Percentiles rank a stretch among this genome's conserved stretches.
Evolutionary conservation across 1,140 invertebrate genomes (phyloP).

Genomic region (Stegodyphus mimosarum): DNA sequence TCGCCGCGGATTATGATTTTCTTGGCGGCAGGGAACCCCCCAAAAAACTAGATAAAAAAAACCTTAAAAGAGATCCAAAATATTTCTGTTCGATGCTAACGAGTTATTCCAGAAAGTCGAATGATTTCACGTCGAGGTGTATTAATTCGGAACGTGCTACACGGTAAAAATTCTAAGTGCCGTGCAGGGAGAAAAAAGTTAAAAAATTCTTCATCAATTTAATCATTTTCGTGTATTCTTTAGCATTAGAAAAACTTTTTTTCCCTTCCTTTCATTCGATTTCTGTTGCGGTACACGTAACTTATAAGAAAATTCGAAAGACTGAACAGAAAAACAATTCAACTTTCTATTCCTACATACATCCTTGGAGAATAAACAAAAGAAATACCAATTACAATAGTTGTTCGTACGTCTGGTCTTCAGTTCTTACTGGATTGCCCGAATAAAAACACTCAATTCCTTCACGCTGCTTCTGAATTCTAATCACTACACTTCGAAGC

Average conservation of each 20-base stretch:
- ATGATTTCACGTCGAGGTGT: not conserved
- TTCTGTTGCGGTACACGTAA: not conserved
- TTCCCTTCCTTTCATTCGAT: not conserved
- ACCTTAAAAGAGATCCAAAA: conserved; percentile 25
- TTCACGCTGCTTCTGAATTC: not conserved
- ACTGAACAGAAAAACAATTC: not conserved
- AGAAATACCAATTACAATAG: not conserved
- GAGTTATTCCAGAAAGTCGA: conserved; percentile 22
- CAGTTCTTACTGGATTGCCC: conserved; percentile 18
- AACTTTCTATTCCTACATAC: not conserved
- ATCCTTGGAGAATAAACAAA: not conserved
- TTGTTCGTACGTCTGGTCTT: not conserved
- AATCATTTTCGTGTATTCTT: not conserved
- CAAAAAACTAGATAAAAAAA: not conserved
- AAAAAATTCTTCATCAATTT: not conserved
- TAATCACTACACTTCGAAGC: conserved; percentile 30
- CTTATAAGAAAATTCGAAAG: not conserved
- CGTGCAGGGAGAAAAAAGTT: not conserved
- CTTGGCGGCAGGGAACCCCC: not conserved
- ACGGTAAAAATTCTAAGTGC: not conserved
- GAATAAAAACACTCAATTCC: conserved; percentile 28
- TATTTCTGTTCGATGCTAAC: conserved; percentile 47
- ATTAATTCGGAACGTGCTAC: not conserved
- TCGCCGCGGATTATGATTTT: conserved; percentile 35
- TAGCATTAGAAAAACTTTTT: not conserved